These are phyloP conservation scores for Pseudococcus viburni DNA, from an alignment of 2,888 invertebrate genomes.

Conservation along the genomic window DNA sequence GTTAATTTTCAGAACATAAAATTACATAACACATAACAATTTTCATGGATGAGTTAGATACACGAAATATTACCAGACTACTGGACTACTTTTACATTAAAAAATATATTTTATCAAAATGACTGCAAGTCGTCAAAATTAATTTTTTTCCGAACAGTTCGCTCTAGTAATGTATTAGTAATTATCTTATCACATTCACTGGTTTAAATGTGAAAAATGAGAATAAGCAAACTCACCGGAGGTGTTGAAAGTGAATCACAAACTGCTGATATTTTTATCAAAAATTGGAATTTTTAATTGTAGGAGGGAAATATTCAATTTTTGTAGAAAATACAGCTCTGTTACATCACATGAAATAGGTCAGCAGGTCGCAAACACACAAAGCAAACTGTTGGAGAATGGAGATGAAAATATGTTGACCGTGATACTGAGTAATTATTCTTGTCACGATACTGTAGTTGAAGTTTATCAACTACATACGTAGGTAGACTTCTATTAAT, in stretches of 20 bases:
- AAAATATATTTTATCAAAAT: not conserved
- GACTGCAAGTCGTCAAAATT: not conserved
- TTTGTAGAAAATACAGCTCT: not conserved
- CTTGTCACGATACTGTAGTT: constrained; percentile 31
- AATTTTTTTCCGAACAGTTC: too few species aligned
- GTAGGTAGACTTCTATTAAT: not conserved
- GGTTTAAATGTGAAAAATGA: not conserved
- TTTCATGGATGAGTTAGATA: too few species aligned
- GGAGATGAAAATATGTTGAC: constrained; percentile 23
- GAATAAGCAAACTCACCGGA: not conserved
- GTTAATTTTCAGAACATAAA: not conserved
- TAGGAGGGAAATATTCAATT: not conserved
- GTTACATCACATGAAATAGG: constrained; percentile 59
- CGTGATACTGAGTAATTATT: constrained; percentile 52
- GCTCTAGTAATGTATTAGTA: not conserved
- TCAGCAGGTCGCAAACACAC: constrained; percentile 51
- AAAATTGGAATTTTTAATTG: not conserved
- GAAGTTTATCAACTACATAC: not conserved
- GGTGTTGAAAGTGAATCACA: not conserved
- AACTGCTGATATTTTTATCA: not conserved
- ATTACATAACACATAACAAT: not conserved
- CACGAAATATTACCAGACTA: too few species aligned
- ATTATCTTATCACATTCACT: too few species aligned
- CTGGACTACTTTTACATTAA: too few species aligned
- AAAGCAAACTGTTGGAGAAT: not conserved